These are phyloP conservation scores for Alexandromys fortis DNA, from an alignment of 2,113 vertebrate species.

Conservation along the genomic window DNA sequence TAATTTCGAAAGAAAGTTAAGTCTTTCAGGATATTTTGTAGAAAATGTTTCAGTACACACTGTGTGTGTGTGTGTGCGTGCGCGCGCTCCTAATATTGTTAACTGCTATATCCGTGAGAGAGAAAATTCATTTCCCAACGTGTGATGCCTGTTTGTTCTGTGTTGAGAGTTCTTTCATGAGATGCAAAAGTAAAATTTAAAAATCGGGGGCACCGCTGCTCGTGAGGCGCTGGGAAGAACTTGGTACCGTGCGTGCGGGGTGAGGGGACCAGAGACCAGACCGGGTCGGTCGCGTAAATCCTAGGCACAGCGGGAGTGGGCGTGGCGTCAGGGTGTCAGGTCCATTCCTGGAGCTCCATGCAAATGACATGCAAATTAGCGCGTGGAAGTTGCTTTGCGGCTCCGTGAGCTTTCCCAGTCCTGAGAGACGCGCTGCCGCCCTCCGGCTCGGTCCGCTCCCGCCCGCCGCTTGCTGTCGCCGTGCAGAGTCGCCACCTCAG, in stretches of 20 bases:
- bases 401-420: fast-evolving
- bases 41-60: not conserved
- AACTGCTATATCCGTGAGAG: not conserved
- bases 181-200: not conserved
- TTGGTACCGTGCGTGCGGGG: fast-evolving
- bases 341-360: conserved; percentile 66
- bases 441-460: not conserved
- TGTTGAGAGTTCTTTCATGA: not conserved
- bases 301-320: not conserved
- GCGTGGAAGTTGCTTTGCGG: conserved; percentile 13
- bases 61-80: not conserved
- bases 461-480: not conserved
- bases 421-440: not conserved
- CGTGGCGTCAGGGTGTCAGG: conserved; percentile 47
- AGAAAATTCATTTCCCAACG: not conserved
- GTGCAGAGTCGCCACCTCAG: not conserved
- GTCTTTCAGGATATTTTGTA: not conserved
- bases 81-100: not conserved
- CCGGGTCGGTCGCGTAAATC: fast-evolving
- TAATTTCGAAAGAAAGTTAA: conserved; percentile 2
- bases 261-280: fast-evolving
- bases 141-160: not conserved
- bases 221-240: fast-evolving
- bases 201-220: not conserved
- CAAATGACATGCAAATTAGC: conserved; percentile 75